phyloP scores from a whole-genome alignment of 2,797 vertebrate genomes.

The Trachurus trachurus region DNA sequence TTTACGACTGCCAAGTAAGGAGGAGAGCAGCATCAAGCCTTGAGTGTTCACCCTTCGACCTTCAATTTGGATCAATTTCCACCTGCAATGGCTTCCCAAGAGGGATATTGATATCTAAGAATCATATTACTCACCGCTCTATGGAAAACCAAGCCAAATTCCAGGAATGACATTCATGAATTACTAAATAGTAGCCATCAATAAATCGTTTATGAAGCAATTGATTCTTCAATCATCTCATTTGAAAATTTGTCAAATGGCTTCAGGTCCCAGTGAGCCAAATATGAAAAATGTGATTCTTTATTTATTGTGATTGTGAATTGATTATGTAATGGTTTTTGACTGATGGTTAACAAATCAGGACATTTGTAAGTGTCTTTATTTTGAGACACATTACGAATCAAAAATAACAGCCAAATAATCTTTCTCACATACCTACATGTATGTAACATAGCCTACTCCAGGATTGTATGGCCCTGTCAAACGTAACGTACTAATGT shows the following conservation, averaged over 20 bases:
- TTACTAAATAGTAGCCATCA: neutral
- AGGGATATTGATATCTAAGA: neutral
- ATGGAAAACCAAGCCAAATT: neutral
- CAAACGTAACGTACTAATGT: conserved; percentile 6
- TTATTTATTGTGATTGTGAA: neutral
- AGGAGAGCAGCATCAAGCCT: conserved; percentile 1
- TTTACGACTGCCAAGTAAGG: conserved; percentile 18
- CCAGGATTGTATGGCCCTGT: neutral
- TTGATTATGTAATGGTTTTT: neutral
- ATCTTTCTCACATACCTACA: neutral
- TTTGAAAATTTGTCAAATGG: neutral
- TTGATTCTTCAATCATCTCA: neutral
- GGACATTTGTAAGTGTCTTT: neutral
- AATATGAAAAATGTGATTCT: neutral
- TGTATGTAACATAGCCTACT: conserved; percentile 1
- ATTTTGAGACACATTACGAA: neutral
- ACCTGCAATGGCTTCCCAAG: neutral
- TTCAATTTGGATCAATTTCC: conserved; percentile 19
- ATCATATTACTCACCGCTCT: neutral
- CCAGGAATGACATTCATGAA: neutral
- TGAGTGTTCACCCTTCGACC: neutral
- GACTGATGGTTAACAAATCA: neutral
- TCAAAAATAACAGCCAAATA: neutral
- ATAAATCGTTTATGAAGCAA: neutral
- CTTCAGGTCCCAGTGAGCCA: neutral